Evolutionary conservation across 2,888 invertebrate genomes (phyloP).

Genomic region (Pyrgus malvae): DNA sequence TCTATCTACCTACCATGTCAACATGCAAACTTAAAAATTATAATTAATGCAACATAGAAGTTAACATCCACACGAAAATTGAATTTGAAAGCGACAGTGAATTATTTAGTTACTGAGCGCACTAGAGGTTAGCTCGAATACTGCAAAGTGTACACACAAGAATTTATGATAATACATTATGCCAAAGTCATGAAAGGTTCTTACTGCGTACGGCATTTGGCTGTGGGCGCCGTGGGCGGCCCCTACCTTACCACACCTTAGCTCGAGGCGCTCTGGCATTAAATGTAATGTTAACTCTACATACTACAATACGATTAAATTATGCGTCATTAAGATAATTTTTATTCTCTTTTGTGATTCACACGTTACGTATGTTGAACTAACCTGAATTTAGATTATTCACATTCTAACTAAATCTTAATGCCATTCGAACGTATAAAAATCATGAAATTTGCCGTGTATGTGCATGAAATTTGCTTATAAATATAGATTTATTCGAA

Average conservation of each 20-base stretch:
- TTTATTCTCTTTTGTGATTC: no score
- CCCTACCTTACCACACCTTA: constrained; percentile 37
- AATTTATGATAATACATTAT: constrained; percentile 40
- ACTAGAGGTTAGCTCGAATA: constrained; percentile 2
- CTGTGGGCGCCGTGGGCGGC: constrained; percentile 45
- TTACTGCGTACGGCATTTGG: constrained; percentile 11
- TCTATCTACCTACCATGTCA: no score
- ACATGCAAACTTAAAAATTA: neutral
- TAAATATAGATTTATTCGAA: no score
- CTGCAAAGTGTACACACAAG: constrained; percentile 4
- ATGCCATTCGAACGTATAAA: no score
- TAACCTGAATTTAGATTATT: no score
- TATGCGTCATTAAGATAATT: no score
- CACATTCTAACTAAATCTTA: no score
- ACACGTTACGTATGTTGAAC: no score
- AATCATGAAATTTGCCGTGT: no score
- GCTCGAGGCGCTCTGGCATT: constrained; percentile 10
- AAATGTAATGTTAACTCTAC: neutral
- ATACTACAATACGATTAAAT: neutral
- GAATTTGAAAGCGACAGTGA: constrained; percentile 11
- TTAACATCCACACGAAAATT: constrained; percentile 1
- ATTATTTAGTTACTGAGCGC: constrained; percentile 17
- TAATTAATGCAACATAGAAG: neutral
- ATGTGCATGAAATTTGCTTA: no score
- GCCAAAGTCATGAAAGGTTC: constrained; percentile 46